Evolutionary conservation across 2,113 vertebrate genomes (phyloP), one percentile per base, ranked within the genome.

Genomic region (Pelecanoides urinatrix): DNA sequence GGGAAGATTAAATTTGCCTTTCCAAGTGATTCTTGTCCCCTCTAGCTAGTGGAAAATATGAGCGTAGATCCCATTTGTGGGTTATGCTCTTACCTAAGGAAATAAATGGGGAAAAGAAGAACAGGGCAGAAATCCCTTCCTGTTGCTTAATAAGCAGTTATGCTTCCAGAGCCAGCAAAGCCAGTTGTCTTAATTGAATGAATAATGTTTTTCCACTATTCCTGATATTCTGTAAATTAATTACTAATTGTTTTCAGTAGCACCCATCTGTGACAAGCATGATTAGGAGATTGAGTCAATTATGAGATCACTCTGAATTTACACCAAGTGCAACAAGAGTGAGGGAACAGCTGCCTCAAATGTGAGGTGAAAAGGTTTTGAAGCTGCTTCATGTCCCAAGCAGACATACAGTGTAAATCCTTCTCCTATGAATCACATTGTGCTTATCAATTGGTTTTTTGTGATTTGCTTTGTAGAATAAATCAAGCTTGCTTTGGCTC

Each of bases 181-280:
- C n/a, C 49, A 78, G n/a, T 65, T 6, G 3, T 75, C 82, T 91
- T 91, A 90, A 91, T 70, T 94, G 89, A 94, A 89, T 87, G 49
- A 85, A 72, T 95, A 93, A 96, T 79, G 50, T 44, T 95, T 92
- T 95, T 94, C 84, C 58, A 78, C 73, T 84, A 53, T 78, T 91
- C 32, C 71, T 47, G n/a, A 76, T 94, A 53, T 70, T 86, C 80
- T 82, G 29, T 92, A 92, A 95, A 94, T 96, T 88, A 95, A 90
- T 90, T 92, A 63, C 86, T 95, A 79, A 80, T 84, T 96, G 58
- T 95, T 95, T 97, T 90, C 89, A 90, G 84, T 61, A 91, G 77
- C 74, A 86, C 58, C 74, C 92, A 92, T 92, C 91, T 95, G 95
- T 88, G 67, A 91, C 62, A 82, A 90, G 77, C 6, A 10, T 55